Base-by-base conservation (phyloP, 2,113 vertebrate species). In the Mugil cephalus region DNA sequence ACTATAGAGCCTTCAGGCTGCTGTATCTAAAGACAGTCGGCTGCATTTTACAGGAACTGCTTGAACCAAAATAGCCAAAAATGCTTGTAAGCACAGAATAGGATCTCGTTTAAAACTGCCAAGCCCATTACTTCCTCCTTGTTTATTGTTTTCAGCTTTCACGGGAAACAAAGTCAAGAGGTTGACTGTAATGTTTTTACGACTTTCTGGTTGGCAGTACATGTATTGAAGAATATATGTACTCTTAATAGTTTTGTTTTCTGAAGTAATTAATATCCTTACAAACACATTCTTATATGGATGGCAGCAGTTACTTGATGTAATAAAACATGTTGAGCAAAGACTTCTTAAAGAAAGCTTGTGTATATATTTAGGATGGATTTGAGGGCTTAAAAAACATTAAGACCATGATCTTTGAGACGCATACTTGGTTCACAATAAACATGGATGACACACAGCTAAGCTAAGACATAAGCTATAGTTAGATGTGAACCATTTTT, bases 401-500 rank as follows among this genome's bases (percentile, higher is more conserved):
- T 14, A 59, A 58, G 42, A 24, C 19, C 4, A 13, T 30, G 42
- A 40, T 67, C 46, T 40, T 39, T 12, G 24, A 54, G 56, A 40
- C 45, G 55, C 17, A 46, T 58, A 53, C 5, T 63, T 10, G 60
- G 10, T n/a, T 12, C 51, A 74, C 7, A 19, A 63, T 19, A 15
- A 48, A 39, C 51, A 66, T 8, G 42, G 38, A 76, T 38, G 68
- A 10, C 35, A 6, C 48, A 39, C 40, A 18, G 38, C 54, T 56
- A n/a, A n/a, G n/a, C n/a, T n/a, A n/a, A n/a, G n/a, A n/a, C 24
- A 8, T 15, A 62, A 62, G 48, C 74, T 81, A 77, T 63, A 82
- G 71, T 82, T 85, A 87, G 80, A 72, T 18, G 12, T 54, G 14
- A 62, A 30, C 24, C 24, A 30, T 30, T 30, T 30, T 30, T 30